Conservation (phyloP, 2,797 vertebrate genomes). For the Odontamblyopus rebecca region DNA sequence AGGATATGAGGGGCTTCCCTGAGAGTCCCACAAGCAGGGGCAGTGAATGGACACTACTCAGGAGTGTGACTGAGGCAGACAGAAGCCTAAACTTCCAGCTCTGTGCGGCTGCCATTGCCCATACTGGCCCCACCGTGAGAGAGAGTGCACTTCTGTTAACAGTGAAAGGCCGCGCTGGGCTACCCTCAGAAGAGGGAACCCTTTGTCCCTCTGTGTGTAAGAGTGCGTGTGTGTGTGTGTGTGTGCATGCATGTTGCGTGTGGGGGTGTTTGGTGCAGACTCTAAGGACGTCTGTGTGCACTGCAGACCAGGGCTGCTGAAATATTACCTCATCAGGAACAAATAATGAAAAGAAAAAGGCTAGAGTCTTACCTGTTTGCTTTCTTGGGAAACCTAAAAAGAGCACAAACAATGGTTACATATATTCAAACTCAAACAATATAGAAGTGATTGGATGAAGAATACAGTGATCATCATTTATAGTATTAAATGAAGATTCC, state of each 20-base stretch:
- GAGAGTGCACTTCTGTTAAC: slow-evolving; percentile 78
- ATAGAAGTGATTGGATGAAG: slow-evolving; percentile 15
- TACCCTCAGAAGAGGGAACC: slow-evolving; percentile 70
- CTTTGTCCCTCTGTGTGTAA: slow-evolving; percentile 67
- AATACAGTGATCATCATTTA: slow-evolving; percentile 11
- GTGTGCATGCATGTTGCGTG: slow-evolving; percentile 36
- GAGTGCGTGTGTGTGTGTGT: slow-evolving; percentile 16
- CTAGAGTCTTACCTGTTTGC: slow-evolving; percentile 85
- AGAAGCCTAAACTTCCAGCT: slow-evolving; percentile 60
- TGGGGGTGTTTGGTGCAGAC: slow-evolving; percentile 55
- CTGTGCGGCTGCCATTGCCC: slow-evolving; percentile 68
- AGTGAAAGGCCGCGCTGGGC: slow-evolving; percentile 75
- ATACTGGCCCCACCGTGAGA: slow-evolving; percentile 71
- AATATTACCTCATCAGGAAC: slow-evolving; percentile 43
- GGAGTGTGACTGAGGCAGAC: slow-evolving; percentile 61
- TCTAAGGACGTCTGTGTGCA: slow-evolving; percentile 64
- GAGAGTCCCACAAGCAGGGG: slow-evolving; percentile 49
- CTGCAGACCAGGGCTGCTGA: slow-evolving; percentile 45
- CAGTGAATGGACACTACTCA: slow-evolving; percentile 64
- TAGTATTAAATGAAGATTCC: slow-evolving; percentile 39
- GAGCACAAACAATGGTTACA: slow-evolving; percentile 38
- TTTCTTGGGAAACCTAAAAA: slow-evolving; percentile 96
- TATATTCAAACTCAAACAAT: slow-evolving; percentile 26
- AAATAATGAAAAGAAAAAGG: slow-evolving; percentile 16
- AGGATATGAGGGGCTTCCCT: slow-evolving; percentile 48